phyloP scores from a whole-genome alignment of 2,797 vertebrate species.

The Anabas testudineus region DNA sequence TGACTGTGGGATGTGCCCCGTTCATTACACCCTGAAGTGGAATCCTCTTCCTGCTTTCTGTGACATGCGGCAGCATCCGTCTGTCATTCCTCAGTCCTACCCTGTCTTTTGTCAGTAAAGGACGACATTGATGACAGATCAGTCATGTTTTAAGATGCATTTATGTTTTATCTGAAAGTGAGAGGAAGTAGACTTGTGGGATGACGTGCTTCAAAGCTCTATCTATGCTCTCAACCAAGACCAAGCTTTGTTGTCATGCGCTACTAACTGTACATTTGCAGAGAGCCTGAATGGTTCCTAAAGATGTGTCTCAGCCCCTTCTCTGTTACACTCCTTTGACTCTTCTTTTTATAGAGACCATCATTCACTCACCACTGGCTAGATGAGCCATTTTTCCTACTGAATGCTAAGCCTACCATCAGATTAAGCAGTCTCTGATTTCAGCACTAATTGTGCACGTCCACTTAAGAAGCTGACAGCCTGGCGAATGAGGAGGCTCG shows the following conservation, averaged over 20 bases:
- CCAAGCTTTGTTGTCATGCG: slow-evolving; percentile 19
- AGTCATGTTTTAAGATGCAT: slow-evolving; percentile 15
- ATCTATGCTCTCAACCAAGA: slow-evolving; percentile 18
- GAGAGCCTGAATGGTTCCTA: slow-evolving; percentile 72
- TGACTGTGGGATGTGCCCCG: slow-evolving; percentile 54
- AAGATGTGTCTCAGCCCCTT: slow-evolving; percentile 79
- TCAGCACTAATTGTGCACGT: slow-evolving; percentile 89
- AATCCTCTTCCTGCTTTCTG: slow-evolving; percentile 52
- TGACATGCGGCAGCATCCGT: slow-evolving; percentile 44
- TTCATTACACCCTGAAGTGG: slow-evolving; percentile 71
- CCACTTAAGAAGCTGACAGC: slow-evolving; percentile 95
- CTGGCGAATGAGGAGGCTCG: slow-evolving; percentile 85
- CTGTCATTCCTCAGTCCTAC: slow-evolving; percentile 24
- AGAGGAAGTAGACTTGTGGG: slow-evolving; percentile 2
- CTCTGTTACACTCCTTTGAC: slow-evolving; percentile 75
- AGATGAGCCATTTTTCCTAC: slow-evolving; percentile 80
- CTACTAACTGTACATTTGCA: slow-evolving; percentile 46
- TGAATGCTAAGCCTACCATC: slow-evolving; percentile 87
- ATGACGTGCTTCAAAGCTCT: slow-evolving; percentile 29
- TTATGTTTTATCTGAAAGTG: slow-evolving; percentile 15
- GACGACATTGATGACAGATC: slow-evolving; percentile 19
- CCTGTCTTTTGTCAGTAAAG: slow-evolving; percentile 6
- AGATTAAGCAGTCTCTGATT: slow-evolving; percentile 92
- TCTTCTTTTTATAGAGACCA: slow-evolving; percentile 66
- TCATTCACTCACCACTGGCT: slow-evolving; percentile 77